Percentiles rank a stretch among this genome's conserved stretches.
Conservation (phyloP, 2,888 invertebrate genomes). For the Zaprionus bogoriensis region DNA sequence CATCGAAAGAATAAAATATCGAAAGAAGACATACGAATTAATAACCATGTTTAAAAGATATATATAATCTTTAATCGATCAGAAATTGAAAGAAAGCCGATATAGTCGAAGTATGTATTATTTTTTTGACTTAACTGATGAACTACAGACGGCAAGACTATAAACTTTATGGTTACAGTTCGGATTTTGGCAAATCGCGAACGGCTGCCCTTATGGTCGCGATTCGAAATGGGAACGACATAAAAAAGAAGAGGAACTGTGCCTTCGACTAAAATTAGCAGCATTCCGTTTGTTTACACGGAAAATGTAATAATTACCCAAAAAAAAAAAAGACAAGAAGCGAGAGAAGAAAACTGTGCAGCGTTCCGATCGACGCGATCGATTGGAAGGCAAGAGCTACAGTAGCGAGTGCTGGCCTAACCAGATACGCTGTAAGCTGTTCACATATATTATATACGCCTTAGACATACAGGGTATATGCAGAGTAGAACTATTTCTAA, state of each 20-base stretch:
- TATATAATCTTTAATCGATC: too few species aligned
- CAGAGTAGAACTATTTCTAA: neutral
- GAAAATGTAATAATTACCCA: conserved; percentile 79
- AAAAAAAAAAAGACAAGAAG: conserved; percentile 48
- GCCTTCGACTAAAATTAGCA: conserved; percentile 67
- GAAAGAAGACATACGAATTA: too few species aligned
- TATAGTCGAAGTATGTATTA: too few species aligned
- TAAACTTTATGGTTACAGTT: too few species aligned
- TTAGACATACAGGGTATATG: neutral
- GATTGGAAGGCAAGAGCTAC: conserved; percentile 16
- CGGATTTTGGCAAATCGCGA: neutral
- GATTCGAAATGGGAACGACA: conserved; percentile 31
- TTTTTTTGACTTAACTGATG: too few species aligned
- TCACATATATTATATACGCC: neutral
- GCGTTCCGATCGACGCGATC: conserved; percentile 10
- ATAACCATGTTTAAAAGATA: too few species aligned
- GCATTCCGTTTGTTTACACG: conserved; percentile 59
- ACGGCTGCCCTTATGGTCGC: neutral
- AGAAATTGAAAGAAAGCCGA: too few species aligned
- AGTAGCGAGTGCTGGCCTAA: too few species aligned
- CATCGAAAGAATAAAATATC: too few species aligned
- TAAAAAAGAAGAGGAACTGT: conserved; percentile 33
- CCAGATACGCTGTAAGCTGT: neutral
- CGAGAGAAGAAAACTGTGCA: conserved; percentile 55
- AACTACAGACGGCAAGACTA: too few species aligned